Percentiles rank a stretch among this genome's conserved stretches.
Evolutionary conservation across 2,113 vertebrate species (phyloP).

Genomic region (Pantherophis guttatus): DNA sequence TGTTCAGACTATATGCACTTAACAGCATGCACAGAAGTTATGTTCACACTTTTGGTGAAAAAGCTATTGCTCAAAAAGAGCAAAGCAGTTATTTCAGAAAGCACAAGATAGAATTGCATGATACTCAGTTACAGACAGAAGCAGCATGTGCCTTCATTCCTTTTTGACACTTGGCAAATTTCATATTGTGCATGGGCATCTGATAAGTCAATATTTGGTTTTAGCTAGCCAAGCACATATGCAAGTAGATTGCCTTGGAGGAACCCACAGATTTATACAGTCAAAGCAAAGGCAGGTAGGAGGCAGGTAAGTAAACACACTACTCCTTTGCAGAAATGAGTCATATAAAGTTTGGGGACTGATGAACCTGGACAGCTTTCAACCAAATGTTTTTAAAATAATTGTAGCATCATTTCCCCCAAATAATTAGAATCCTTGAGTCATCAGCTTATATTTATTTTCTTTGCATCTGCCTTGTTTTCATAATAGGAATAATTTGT

Average conservation of each 20-base stretch:
- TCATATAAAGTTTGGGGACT: not conserved
- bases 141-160: not conserved
- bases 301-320: not conserved
- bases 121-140: not conserved
- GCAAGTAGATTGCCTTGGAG: not conserved
- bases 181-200: not conserved
- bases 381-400: not conserved
- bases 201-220: not conserved
- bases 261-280: not conserved
- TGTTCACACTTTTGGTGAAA: not conserved
- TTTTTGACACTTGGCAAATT: not conserved
- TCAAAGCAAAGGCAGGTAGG: not conserved
- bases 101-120: not conserved
- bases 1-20: not conserved
- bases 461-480: not conserved
- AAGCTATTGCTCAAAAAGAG: not conserved
- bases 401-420: not conserved
- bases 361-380: not conserved
- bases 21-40: not conserved
- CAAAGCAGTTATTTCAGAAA: slow-evolving; percentile 3
- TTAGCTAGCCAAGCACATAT: not conserved
- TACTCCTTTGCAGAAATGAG: not conserved
- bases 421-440: not conserved
- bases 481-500: not conserved
- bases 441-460: not conserved